Conservation (phyloP, 2,888 invertebrate species). For the Orthosia gracilis region DNA sequence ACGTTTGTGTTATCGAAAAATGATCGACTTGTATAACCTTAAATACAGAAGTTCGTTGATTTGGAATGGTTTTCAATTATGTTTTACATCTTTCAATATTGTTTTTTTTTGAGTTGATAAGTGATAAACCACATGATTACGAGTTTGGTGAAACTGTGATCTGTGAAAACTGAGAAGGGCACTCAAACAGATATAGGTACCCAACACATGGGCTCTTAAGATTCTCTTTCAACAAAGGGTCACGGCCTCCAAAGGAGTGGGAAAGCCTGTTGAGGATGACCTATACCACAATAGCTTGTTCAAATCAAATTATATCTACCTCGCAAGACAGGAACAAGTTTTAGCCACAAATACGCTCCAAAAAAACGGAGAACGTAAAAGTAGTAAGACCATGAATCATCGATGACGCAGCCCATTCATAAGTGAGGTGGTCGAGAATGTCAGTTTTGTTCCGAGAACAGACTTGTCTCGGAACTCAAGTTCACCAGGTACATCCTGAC, state of each 20-base stretch:
- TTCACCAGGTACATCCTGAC: slow-evolving; percentile 58
- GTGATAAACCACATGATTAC: neutral
- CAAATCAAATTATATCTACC: slow-evolving; percentile 18
- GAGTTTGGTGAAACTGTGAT: neutral
- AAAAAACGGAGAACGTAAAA: slow-evolving; percentile 61
- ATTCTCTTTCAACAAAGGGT: neutral
- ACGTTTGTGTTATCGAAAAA: too few species aligned
- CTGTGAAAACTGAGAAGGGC: neutral
- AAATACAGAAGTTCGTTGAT: neutral
- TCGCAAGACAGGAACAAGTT: slow-evolving; percentile 37
- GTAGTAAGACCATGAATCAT: slow-evolving; percentile 69
- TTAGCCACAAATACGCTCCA: slow-evolving; percentile 39
- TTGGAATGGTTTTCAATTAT: neutral
- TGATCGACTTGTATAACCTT: too few species aligned
- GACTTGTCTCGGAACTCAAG: slow-evolving; percentile 65
- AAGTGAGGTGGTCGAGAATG: slow-evolving; percentile 69
- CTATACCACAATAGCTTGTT: neutral
- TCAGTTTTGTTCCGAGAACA: slow-evolving; percentile 72
- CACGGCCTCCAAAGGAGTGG: neutral
- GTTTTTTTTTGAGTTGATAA: too few species aligned
- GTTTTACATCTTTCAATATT: neutral
- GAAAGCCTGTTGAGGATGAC: neutral
- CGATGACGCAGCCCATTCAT: slow-evolving; percentile 75
- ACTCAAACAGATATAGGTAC: neutral
- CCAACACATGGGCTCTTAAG: neutral